Evolutionary conservation across 23 tunicate genomes (phyloP).

Genomic region (Pegea sp.): DNA sequence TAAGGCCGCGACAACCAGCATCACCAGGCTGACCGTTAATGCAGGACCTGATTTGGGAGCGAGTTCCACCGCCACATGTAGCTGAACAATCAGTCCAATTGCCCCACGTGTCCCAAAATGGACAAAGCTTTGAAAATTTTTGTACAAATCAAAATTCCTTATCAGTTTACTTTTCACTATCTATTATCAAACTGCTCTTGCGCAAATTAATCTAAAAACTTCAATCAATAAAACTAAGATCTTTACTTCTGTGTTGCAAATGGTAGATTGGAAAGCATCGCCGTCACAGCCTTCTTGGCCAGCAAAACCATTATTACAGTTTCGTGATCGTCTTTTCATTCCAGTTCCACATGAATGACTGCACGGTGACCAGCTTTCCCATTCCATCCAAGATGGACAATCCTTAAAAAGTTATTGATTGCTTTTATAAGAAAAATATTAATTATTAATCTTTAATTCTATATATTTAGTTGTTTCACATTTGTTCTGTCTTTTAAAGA

Average conservation of each 20-base stretch:
- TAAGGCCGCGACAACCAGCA: conserved; percentile 18
- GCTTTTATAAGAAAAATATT: too few species aligned
- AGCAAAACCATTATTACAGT: conserved; percentile 12
- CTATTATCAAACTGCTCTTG: too few species aligned
- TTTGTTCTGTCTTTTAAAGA: too few species aligned
- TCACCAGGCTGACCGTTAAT: conserved; percentile 29
- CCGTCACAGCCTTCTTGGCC: conserved; percentile 25
- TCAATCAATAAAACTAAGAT: too few species aligned
- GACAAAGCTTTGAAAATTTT: too few species aligned
- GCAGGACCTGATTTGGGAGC: conserved; percentile 17
- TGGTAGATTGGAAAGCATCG: conserved; percentile 5
- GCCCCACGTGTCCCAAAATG: conserved; percentile 31
- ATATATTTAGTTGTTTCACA: too few species aligned
- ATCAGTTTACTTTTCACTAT: too few species aligned
- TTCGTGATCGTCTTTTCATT: conserved; percentile 1
- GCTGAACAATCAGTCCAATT: conserved; percentile 21
- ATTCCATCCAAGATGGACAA: conserved; percentile 38
- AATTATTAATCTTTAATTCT: too few species aligned
- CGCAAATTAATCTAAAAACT: too few species aligned
- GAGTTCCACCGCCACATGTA: conserved; percentile 32
- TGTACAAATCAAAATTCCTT: too few species aligned
- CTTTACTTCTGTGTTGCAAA: conserved; percentile 34
- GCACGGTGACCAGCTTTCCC: conserved; percentile 35
- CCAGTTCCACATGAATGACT: conserved; percentile 32
- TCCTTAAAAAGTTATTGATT: conserved; percentile 21